These are phyloP conservation scores for Drosophila tanythrix DNA, from an alignment of 2,888 invertebrate species.

Conservation along the genomic window DNA sequence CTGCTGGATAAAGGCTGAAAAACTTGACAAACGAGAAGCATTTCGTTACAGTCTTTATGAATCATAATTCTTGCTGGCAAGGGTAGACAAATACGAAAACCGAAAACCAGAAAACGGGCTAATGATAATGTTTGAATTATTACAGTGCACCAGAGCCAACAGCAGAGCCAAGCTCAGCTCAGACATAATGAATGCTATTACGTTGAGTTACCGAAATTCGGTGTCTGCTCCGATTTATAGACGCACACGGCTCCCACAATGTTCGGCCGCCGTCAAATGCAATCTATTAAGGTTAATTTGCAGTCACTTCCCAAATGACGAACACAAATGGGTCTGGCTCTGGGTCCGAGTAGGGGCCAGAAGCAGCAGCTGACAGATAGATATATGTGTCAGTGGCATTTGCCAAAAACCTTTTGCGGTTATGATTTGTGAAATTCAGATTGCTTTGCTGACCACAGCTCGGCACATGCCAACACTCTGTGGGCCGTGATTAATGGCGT, in stretches of 20 bases:
- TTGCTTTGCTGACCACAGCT: conserved; percentile 32
- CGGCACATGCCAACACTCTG: conserved; percentile 57
- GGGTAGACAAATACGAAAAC: background rate
- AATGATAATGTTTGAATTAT: conserved; percentile 72
- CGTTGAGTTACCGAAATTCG: conserved; percentile 10
- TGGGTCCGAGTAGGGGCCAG: background rate
- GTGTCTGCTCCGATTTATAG: conserved; percentile 56
- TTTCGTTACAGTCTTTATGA: background rate
- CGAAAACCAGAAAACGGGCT: conserved; percentile 63
- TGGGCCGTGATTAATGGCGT: conserved; percentile 69
- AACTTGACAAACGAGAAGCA: background rate
- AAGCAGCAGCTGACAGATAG: conserved; percentile 2
- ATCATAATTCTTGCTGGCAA: background rate
- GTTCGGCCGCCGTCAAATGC: conserved; percentile 67
- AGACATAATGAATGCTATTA: conserved; percentile 68
- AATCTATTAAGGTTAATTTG: conserved; percentile 80
- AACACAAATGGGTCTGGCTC: conserved; percentile 42
- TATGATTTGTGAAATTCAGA: conserved; percentile 68
- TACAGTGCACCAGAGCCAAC: conserved; percentile 42
- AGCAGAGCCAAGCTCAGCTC: background rate
- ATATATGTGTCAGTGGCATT: conserved; percentile 59
- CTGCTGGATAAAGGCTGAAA: background rate
- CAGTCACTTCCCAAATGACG: conserved; percentile 78
- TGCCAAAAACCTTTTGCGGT: conserved; percentile 63
- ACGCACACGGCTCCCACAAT: conserved; percentile 65